phyloP scores from a whole-genome alignment of 2,113 vertebrate genomes.

The Peromyscus leucopus region DNA sequence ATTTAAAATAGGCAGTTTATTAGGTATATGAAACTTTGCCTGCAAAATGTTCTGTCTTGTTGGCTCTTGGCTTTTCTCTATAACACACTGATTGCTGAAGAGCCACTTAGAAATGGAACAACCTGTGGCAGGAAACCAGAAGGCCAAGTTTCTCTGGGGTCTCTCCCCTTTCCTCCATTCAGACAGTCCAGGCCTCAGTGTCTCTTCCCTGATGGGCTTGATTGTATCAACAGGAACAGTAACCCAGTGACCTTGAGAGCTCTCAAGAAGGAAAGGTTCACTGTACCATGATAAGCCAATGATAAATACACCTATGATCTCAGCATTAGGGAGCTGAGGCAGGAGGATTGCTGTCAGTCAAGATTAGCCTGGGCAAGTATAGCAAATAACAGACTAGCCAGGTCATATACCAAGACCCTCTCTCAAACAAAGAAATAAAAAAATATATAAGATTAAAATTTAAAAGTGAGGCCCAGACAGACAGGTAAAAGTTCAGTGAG shows the following conservation, averaged over 20 bases:
- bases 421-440: not conserved
- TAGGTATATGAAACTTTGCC: not conserved
- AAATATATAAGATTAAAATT: not conserved
- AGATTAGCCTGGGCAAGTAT: not conserved
- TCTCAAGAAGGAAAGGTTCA: not conserved
- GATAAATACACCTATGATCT: not conserved
- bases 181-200: too few relatives aligned
- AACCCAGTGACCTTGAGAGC: not conserved
- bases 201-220: not conserved
- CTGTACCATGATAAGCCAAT: not conserved
- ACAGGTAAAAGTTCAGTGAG: not conserved
- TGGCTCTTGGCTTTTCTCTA: not conserved
- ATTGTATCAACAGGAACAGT: not conserved
- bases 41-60: rapidly evolving
- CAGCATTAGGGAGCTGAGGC: not conserved
- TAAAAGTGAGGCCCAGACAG: not conserved
- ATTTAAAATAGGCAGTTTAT: not conserved
- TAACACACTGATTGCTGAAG: not conserved
- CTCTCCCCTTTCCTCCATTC: too few relatives aligned
- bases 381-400: not conserved
- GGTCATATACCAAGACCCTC: not conserved
- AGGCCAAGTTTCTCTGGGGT: not conserved
- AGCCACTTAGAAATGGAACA: not conserved
- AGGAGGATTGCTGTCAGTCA: not conserved
- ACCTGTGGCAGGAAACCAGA: not conserved